These are phyloP conservation scores for Sardinella longiceps DNA, from an alignment of 2,797 vertebrate genomes.

Conservation along the genomic window DNA sequence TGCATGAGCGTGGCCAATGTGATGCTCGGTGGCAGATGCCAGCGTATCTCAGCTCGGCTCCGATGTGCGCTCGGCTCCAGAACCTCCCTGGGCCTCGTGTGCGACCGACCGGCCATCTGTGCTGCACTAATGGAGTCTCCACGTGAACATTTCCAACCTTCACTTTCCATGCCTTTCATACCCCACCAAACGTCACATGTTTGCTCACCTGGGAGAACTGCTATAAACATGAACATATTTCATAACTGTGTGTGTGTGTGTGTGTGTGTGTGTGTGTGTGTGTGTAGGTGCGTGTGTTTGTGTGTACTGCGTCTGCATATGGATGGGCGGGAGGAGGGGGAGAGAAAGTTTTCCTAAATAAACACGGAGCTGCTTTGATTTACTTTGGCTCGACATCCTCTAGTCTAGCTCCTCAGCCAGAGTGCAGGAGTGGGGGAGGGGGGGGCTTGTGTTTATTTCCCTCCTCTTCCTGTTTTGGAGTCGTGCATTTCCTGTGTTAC, in stretches of 20 bases:
- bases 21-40: not conserved
- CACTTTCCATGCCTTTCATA: not conserved
- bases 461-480: conserved; percentile 44
- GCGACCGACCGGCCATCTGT: not conserved
- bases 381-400: not conserved
- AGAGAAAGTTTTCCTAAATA: not conserved
- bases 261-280: not conserved
- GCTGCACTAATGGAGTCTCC: not conserved
- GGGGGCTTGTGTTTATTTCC: not conserved
- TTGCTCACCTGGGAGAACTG: no score
- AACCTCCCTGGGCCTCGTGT: not conserved
- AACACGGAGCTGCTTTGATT: conserved; percentile 9
- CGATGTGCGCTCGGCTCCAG: not conserved
- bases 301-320: not conserved
- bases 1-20: not conserved
- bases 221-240: no score
- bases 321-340: not conserved
- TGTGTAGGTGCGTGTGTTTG: not conserved
- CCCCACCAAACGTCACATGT: not conserved
- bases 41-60: not conserved
- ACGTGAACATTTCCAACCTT: not conserved
- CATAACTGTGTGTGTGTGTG: not conserved
- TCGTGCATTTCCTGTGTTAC: conserved; percentile 42
- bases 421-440: not conserved
- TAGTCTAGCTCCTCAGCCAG: not conserved